Base-by-base conservation (phyloP, 2,888 invertebrate species). In the Caenorhabditis sp. region DNA sequence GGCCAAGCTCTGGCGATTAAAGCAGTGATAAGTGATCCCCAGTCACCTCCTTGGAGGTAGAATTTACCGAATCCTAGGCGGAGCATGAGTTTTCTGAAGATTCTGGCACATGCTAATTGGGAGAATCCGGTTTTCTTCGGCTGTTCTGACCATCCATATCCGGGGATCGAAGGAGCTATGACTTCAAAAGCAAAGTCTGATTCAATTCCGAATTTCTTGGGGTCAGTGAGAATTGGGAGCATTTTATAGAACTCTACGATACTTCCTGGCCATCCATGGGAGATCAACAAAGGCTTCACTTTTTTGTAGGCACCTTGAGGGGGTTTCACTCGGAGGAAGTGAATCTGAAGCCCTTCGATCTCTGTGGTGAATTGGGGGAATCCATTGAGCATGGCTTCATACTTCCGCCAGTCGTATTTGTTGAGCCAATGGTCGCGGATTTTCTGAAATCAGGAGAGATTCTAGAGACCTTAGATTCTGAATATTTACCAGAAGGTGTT, bases 241-340 rank as follows among this genome's bases (percentile, higher is more conserved):
- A 93, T 88, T 65, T 87, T 92, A 85, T 93, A 92, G 88, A 93
- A 94, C 88, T 94, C 94, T 4, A 92, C 90, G 1, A 94, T 88
- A 0, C 93, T 93, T 1, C 94, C 93, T 0, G 94, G 95, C 94
- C 94, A 94, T 23, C 94, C 94, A 81, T 94, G 94, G 20, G 93
- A 87, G 57, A 95, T 67, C 3, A 94, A 87, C 12, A 95, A 77
- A 0, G 94, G 82, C 23, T 71, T 62, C 2, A 79, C 70, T 21
- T 73, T 81, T 59, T 78, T 89, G 63, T 87, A 85, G 17, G 74
- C 75, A 12, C 70, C 72, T n/a, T 83, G 65, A 20, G 81, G 81
- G 0, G 93, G 92, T 83, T 91, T 92, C 0, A 91, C 91, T 84
- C 92, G 93, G 61, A 93, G 90, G 87, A 91, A 95, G 88, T 94